These are phyloP conservation scores for Copsychus sechellarum DNA, from an alignment of 2,113 vertebrate genomes.

Conservation along the genomic window DNA sequence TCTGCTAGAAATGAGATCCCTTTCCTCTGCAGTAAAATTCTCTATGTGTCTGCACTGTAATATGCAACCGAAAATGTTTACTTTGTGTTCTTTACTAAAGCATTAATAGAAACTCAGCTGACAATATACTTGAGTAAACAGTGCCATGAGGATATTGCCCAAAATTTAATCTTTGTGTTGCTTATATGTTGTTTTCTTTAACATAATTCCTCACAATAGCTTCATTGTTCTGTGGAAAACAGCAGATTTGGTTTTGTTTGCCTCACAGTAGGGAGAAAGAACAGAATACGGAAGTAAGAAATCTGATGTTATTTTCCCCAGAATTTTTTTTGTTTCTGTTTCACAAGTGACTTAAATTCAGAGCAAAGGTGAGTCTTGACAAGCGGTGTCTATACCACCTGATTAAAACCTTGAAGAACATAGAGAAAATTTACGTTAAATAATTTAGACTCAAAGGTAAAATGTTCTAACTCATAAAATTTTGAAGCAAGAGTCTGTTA, in stretches of 20 bases:
- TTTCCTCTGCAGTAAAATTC: not conserved
- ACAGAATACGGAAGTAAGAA: not conserved
- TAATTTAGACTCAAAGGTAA: not conserved
- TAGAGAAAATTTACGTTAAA: not conserved
- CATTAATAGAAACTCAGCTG: not conserved
- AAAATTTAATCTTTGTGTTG: not conserved
- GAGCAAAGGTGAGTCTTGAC: not conserved
- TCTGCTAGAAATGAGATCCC: not conserved
- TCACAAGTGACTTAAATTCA: not conserved
- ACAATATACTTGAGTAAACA: not conserved
- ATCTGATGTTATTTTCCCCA: not conserved
- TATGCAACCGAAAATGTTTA: not conserved
- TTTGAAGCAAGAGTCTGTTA: not conserved
- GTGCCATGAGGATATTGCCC: not conserved
- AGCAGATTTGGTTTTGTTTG: not conserved
- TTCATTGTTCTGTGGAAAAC: not conserved
- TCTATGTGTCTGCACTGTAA: not conserved
- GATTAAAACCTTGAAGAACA: not conserved
- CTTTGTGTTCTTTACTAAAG: not conserved
- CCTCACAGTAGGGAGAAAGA: not conserved
- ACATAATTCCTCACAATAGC: not conserved
- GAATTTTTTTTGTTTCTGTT: not conserved
- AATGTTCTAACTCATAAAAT: not conserved
- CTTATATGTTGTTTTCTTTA: not conserved
- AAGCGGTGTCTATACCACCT: not conserved